These are phyloP conservation scores for Epinephelus coioides DNA, from an alignment of 2,797 vertebrate genomes.

Conservation along the genomic window DNA sequence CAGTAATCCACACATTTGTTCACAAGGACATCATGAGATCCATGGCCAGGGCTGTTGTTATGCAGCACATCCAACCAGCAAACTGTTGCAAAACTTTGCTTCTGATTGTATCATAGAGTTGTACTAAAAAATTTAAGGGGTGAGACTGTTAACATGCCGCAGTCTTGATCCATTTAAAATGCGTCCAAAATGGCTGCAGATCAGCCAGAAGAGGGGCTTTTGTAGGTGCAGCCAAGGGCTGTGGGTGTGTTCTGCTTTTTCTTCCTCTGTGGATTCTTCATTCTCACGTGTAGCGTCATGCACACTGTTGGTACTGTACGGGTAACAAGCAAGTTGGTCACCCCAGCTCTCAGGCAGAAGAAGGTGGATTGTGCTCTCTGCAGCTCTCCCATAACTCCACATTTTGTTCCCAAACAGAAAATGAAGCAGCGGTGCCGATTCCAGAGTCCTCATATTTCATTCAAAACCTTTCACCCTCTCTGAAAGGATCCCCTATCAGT, in stretches of 20 bases:
- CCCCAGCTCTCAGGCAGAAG: conserved; percentile 21
- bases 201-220: conserved; percentile 12
- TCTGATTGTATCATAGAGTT: not conserved
- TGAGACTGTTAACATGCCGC: not conserved
- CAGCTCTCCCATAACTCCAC: conserved; percentile 15
- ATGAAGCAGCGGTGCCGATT: conserved; percentile 29
- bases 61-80: not conserved
- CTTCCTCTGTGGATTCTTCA: not conserved
- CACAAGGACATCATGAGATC: not conserved
- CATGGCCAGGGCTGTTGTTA: not conserved
- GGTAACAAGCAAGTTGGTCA: conserved; percentile 35
- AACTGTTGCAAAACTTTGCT: not conserved
- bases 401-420: conserved; percentile 40
- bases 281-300: conserved; percentile 10
- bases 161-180: conserved; percentile 10
- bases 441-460: conserved; percentile 47
- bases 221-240: conserved; percentile 6
- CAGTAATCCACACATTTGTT: not conserved
- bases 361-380: conserved; percentile 31
- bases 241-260: conserved; percentile 11
- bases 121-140: not conserved
- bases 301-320: conserved; percentile 16
- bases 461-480: conserved; percentile 54
- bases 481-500: conserved; percentile 48
- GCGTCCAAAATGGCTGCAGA: not conserved